A percentile compares a stretch with the other conserved stretches of the same genome.
phyloP scores from a whole-genome alignment of 1,140 invertebrate species.

The Whitmania pigra region DNA sequence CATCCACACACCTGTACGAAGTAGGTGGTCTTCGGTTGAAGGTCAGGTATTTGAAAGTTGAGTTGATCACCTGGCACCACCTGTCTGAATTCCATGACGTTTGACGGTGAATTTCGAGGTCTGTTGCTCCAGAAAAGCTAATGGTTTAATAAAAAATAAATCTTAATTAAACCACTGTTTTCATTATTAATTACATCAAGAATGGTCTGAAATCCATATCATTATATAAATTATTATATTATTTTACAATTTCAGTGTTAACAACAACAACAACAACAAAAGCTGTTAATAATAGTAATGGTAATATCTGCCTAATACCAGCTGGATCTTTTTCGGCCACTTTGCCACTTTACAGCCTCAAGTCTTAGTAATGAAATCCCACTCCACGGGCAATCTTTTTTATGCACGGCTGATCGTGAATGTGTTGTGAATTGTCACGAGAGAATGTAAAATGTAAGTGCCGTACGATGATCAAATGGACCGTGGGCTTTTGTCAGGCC shows the following conservation, averaged over 20 bases:
- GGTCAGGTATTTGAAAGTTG: constrained; percentile 21
- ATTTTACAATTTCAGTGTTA: background rate
- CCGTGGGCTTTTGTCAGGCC: no score
- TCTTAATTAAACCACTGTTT: no score
- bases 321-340: background rate
- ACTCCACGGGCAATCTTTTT: background rate
- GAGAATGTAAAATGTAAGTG: no score
- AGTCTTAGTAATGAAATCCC: background rate
- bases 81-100: background rate
- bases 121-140: constrained; percentile 11
- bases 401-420: background rate
- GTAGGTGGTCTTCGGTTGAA: constrained; percentile 26
- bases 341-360: background rate
- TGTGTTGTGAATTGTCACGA: background rate
- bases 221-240: no score
- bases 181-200: no score
- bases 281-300: background rate
- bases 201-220: no score
- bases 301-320: background rate
- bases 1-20: constrained; percentile 24
- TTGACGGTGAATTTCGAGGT: background rate
- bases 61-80: constrained; percentile 19
- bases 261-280: background rate
- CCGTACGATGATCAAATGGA: no score
- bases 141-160: no score